Evolutionary conservation across 92 coral and sea anemone species (phyloP).

Genomic region (Epizoanthus rinbou): DNA sequence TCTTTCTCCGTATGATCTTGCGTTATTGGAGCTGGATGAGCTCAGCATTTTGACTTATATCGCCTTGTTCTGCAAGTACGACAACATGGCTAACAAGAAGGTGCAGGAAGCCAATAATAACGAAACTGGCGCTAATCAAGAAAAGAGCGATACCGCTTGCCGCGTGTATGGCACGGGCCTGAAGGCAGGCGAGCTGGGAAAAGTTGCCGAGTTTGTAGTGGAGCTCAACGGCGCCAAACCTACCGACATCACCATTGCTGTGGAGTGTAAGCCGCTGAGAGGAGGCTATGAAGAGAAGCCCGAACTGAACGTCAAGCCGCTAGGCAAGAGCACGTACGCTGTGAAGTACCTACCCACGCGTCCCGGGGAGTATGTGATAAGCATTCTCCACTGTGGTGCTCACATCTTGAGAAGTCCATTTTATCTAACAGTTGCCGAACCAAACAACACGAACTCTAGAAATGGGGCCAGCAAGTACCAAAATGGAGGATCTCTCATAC

Average conservation of each 20-base stretch:
- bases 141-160: conserved; percentile 52
- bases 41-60: conserved; percentile 91
- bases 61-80: conserved; percentile 92
- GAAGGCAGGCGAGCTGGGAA: conserved; percentile 88
- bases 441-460: conserved; percentile 19
- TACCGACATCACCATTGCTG: conserved; percentile 92
- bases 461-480: conserved; percentile 9
- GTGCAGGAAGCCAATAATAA: conserved; percentile 39
- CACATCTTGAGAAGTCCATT: conserved; percentile 96
- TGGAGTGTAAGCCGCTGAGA: conserved; percentile 86
- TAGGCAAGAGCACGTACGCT: conserved; percentile 85
- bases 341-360: conserved; percentile 90
- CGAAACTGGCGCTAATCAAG: conserved; percentile 22
- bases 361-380: conserved; percentile 91
- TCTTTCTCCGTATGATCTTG: conserved; percentile 90
- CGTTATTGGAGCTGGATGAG: conserved; percentile 85
- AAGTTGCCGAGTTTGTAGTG: conserved; percentile 88
- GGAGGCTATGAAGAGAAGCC: conserved; percentile 85
- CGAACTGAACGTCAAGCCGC: conserved; percentile 83
- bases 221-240: conserved; percentile 94
- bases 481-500: not conserved
- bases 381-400: conserved; percentile 88
- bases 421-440: conserved; percentile 79
- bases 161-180: conserved; percentile 86
- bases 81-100: conserved; percentile 58